Conservation (phyloP, 2,113 vertebrate species). For the Chlorodrepanis virens region DNA sequence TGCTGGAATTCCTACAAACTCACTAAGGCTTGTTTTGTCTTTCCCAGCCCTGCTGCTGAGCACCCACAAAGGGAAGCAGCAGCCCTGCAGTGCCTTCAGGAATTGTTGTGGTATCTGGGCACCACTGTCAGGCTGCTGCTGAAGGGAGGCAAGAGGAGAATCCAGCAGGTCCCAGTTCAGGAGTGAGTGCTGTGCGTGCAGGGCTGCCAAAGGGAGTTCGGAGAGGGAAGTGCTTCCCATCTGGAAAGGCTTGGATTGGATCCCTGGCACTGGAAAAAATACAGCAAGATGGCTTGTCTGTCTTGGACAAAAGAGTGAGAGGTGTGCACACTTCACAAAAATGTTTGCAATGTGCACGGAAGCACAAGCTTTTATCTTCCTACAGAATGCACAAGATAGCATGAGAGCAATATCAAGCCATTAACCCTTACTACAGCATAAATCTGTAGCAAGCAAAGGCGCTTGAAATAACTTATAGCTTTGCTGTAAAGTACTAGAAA, state of each 20-base stretch:
- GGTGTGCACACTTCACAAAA: not conserved
- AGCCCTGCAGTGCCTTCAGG: not conserved
- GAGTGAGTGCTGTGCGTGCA: not conserved
- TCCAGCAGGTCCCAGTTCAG: not conserved
- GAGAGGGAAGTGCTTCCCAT: not conserved
- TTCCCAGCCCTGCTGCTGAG: not conserved
- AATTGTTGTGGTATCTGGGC: fast-evolving
- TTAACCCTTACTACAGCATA: not conserved
- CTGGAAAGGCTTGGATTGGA: not conserved
- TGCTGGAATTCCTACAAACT: not conserved
- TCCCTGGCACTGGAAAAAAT: not conserved
- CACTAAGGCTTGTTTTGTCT: not conserved
- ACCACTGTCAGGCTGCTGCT: not conserved
- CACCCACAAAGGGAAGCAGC: not conserved
- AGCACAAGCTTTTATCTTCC: not conserved
- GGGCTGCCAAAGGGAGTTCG: not conserved
- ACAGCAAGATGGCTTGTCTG: not conserved
- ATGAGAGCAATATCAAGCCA: not conserved
- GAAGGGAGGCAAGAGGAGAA: not conserved
- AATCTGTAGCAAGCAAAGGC: not conserved
- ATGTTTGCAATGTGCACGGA: not conserved
- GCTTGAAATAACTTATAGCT: not conserved
- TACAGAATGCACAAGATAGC: not conserved
- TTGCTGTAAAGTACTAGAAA: not conserved
- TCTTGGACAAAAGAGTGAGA: not conserved